Evolutionary conservation across 2,797 vertebrate species (phyloP).

Genomic region (Limnodromus scolopaceus): DNA sequence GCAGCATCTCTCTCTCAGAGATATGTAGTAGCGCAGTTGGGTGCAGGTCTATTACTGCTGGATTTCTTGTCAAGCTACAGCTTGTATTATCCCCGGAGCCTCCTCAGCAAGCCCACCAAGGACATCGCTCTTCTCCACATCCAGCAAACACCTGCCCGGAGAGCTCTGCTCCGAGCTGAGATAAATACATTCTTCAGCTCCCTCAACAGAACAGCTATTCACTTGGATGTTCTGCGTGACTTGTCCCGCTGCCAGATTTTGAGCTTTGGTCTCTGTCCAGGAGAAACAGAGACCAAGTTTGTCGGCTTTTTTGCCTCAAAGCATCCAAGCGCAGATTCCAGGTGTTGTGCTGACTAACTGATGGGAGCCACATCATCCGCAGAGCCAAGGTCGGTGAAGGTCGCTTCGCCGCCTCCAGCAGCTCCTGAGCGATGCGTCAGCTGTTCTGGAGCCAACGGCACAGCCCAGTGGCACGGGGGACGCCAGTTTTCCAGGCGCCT

Average conservation of each 20-base stretch:
- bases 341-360: not conserved
- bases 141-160: constrained; percentile 8
- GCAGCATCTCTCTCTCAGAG: not conserved
- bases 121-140: not conserved
- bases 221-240: not conserved
- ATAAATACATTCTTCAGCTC: not conserved
- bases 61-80: not conserved
- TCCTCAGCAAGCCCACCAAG: constrained; percentile 1
- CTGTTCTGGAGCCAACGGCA: not conserved
- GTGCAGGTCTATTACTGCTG: not conserved
- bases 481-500: not conserved
- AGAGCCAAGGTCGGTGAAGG: constrained; percentile 13
- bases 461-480: not conserved
- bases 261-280: constrained; percentile 47
- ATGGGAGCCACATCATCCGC: not conserved
- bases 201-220: not conserved
- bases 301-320: not conserved
- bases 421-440: not conserved
- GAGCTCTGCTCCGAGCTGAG: not conserved
- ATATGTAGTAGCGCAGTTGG: not conserved
- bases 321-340: not conserved
- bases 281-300: not conserved
- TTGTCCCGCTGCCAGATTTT: constrained; percentile 43
- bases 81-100: not conserved
- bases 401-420: accelerated